phyloP scores from a whole-genome alignment of 2,797 vertebrate genomes.

The Hyperoplus immaculatus region DNA sequence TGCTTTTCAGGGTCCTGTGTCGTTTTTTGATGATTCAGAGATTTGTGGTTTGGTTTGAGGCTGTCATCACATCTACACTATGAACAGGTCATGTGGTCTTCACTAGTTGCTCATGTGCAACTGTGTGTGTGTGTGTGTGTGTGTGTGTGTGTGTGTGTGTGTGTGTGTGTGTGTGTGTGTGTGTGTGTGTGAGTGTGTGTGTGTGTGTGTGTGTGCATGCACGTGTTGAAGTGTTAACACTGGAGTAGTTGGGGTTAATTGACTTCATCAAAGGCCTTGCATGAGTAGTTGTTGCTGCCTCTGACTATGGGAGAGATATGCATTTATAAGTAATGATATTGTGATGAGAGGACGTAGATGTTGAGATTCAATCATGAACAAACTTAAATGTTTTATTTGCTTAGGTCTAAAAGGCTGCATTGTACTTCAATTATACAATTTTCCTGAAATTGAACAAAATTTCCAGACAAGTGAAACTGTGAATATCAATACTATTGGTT shows the following conservation, averaged over 20 bases:
- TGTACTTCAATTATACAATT: neutral
- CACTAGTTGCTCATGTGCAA: conserved; percentile 28
- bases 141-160: conserved; percentile 9
- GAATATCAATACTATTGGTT: neutral
- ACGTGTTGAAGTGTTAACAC: conserved; percentile 43
- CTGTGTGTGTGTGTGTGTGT: conserved; percentile 42
- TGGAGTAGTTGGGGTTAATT: conserved; percentile 47
- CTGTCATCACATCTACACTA: conserved; percentile 74
- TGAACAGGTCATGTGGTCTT: conserved; percentile 53
- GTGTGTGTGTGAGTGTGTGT: conserved; percentile 45
- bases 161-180: conserved; percentile 12
- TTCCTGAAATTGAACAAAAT: neutral
- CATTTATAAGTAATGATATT: neutral
- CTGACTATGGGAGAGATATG: neutral
- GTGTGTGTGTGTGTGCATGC: conserved; percentile 25
- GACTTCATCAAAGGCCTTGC: conserved; percentile 33
- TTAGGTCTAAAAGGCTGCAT: neutral
- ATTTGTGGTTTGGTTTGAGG: conserved; percentile 73
- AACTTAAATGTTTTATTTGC: neutral
- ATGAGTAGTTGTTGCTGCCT: conserved; percentile 5
- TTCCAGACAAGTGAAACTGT: neutral
- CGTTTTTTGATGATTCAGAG: conserved; percentile 82
- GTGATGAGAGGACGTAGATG: neutral
- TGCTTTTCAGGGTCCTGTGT: conserved; percentile 69
- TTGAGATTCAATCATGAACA: neutral